Evolutionary conservation across 2,797 vertebrate genomes (phyloP), one percentile per base, ranked within the genome.

Genomic region (Acridotheres tristis): DNA sequence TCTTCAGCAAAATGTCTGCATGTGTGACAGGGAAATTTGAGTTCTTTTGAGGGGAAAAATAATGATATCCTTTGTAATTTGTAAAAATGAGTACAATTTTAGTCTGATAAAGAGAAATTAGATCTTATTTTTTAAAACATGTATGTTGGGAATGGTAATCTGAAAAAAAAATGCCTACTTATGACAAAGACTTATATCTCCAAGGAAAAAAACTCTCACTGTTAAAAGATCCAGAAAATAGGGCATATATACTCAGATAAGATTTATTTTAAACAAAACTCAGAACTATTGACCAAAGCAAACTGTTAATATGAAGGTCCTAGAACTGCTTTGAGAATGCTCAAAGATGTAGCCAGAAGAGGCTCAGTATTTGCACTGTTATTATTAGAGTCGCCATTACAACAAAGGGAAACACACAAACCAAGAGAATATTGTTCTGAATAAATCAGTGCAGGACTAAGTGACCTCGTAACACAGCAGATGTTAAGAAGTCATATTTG

Each of bases 1-100:
- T 51, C 22, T 86, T 86, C 34, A 43, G 69, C 32, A 36, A 62
- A 65, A 32, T 61, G 11, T 45, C 29, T 86, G 34, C 19, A 55
- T 0, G 0, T 15, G 9, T 71, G 42, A 50, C 22, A 27, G 14
- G 16, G 20, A 47, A 88, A 36, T 19, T 45, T 16, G 16, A 74
- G 30, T 50, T 29, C 16, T 77, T 67, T 29, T 58, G 58, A 71
- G 27, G 65, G 8, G 16, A 94, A 68, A 8, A 71, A 45, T 53
- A 68, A 57, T 27, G 3, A 27, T 57, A 81, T 36, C 2, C 19
- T 58, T 45, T 58, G 8, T 58, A 72, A 62, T 68, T 68, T 81
- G 36, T 57, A 81, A 72, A 81, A 71, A 47, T 30, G 0, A 84
- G 27, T 34, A 57, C 18, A 80, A 78, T 59, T 91, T 83, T 43